These are phyloP conservation scores for Nasonovia ribisnigri DNA, from an alignment of 2,888 invertebrate genomes.

Conservation along the genomic window DNA sequence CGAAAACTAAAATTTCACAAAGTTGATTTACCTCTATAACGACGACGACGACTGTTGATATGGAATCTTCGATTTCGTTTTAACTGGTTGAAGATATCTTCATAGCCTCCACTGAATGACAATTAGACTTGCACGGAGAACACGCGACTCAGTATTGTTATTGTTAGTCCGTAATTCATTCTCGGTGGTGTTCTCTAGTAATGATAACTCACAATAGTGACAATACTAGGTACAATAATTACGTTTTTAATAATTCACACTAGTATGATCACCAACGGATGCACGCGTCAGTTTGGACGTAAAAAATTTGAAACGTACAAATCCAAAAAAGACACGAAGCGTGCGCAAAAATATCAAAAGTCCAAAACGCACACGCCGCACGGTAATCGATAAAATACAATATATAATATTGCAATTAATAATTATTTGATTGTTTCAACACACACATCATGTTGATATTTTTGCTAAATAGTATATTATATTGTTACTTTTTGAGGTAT, in stretches of 20 bases:
- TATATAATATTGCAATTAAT: neutral
- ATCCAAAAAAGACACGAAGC: neutral
- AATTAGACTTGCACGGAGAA: neutral
- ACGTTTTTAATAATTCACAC: neutral
- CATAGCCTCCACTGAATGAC: neutral
- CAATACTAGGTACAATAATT: neutral
- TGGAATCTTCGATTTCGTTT: neutral
- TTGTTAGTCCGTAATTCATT: neutral
- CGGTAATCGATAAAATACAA: neutral
- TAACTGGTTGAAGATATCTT: neutral
- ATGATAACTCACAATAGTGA: neutral
- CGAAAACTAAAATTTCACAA: neutral
- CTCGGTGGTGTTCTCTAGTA: neutral
- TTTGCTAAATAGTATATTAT: neutral
- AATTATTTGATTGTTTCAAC: neutral
- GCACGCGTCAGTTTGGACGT: neutral
- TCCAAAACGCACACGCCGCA: neutral
- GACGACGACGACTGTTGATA: neutral
- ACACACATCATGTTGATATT: neutral
- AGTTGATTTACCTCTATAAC: neutral
- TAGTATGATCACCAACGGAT: neutral
- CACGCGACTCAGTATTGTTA: neutral
- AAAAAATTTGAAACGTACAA: neutral
- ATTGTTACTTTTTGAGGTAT: neutral
- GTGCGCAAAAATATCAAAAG: neutral